These are phyloP conservation scores for Montipora capitata DNA, from an alignment of 92 coral and sea anemone species.

Conservation along the genomic window DNA sequence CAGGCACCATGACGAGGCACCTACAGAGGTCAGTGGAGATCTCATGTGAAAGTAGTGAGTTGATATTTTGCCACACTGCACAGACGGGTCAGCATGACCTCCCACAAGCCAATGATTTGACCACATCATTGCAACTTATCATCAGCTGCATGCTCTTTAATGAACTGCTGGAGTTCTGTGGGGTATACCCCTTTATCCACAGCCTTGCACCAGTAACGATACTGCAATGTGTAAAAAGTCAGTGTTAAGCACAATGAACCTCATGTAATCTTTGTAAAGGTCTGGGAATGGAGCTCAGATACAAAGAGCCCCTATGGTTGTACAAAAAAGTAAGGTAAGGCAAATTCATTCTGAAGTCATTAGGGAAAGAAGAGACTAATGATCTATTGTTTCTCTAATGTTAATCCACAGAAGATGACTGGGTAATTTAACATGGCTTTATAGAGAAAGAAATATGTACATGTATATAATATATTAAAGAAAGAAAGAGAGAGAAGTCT, in stretches of 20 bases:
- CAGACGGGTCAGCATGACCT: not conserved
- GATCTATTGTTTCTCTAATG: too few species aligned
- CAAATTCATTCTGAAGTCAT: too few species aligned
- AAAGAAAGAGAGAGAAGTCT: too few species aligned
- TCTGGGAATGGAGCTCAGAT: too few species aligned
- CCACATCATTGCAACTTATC: too few species aligned
- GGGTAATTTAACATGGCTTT: too few species aligned
- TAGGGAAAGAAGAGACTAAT: too few species aligned
- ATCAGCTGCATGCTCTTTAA: conserved; percentile 57
- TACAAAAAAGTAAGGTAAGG: too few species aligned
- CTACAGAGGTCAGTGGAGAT: not conserved
- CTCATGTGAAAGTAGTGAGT: not conserved
- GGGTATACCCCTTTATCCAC: conserved; percentile 91
- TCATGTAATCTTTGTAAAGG: not conserved
- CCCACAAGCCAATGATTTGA: not conserved
- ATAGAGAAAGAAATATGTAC: too few species aligned
- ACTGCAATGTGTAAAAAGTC: conserved; percentile 48
- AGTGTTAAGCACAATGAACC: not conserved
- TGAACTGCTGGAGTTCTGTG: conserved; percentile 85
- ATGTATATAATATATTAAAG: too few species aligned
- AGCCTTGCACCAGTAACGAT: conserved; percentile 91
- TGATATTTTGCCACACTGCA: not conserved
- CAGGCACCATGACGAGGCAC: not conserved
- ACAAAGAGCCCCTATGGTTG: too few species aligned
- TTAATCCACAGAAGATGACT: too few species aligned